phyloP scores from a whole-genome alignment of 1,140 invertebrate species.

The Charaxes varanes region DNA sequence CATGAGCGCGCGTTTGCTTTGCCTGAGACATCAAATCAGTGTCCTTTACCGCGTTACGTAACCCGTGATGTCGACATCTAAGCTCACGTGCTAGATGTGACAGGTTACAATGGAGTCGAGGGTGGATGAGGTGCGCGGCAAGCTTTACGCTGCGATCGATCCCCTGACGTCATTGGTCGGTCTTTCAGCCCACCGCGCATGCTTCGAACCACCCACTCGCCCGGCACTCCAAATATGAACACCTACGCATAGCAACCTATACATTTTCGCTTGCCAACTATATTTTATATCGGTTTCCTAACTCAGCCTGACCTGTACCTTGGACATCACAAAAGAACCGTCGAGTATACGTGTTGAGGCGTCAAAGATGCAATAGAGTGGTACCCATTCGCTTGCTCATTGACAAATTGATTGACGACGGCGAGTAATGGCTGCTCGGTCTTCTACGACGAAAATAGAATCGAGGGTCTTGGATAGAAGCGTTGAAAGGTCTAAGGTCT shows the following conservation, averaged over 20 bases:
- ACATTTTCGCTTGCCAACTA: slow-evolving; percentile 14
- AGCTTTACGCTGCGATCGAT: slow-evolving; percentile 35
- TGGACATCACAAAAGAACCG: not conserved
- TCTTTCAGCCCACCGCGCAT: slow-evolving; percentile 32
- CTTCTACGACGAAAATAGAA: slow-evolving; percentile 23
- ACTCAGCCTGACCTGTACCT: not conserved
- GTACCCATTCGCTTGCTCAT: slow-evolving; percentile 40
- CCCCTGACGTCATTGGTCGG: slow-evolving; percentile 60
- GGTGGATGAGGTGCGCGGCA: slow-evolving; percentile 28
- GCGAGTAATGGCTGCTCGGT: slow-evolving; percentile 14
- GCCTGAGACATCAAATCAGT: slow-evolving; percentile 41
- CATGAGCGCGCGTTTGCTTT: slow-evolving; percentile 81
- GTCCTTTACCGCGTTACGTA: slow-evolving; percentile 41
- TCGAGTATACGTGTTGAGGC: not conserved
- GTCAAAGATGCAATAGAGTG: slow-evolving; percentile 16
- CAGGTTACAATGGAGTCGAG: slow-evolving; percentile 27
- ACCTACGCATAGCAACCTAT: slow-evolving; percentile 6
- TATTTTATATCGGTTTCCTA: not conserved
- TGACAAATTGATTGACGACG: slow-evolving; percentile 58
- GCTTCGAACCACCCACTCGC: slow-evolving; percentile 31
- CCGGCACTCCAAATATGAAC: slow-evolving; percentile 3
- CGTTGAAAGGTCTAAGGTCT: not conserved
- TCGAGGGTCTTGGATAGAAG: not conserved
- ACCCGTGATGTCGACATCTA: slow-evolving; percentile 32
- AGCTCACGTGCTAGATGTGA: slow-evolving; percentile 45